These are phyloP conservation scores for Serilophus lunatus DNA, from an alignment of 2,113 vertebrate species.

Conservation along the genomic window DNA sequence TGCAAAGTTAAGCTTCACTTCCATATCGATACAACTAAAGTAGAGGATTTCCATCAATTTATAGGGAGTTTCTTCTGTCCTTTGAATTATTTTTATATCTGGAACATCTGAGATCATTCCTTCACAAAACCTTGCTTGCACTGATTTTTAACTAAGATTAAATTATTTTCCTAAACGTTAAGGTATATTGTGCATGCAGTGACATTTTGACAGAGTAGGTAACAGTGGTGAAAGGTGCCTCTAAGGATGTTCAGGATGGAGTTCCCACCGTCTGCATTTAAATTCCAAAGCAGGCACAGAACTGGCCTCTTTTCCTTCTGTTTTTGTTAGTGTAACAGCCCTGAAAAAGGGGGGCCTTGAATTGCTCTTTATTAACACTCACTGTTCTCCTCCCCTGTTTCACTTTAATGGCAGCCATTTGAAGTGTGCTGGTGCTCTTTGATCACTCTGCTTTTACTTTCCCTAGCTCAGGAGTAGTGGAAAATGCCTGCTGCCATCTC, in stretches of 20 bases:
- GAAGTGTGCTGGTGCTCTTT: neutral
- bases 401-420: neutral
- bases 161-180: neutral
- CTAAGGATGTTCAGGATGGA: neutral
- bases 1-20: neutral
- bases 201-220: neutral
- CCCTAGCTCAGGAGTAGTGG: neutral
- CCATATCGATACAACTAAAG: neutral
- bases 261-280: neutral
- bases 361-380: neutral
- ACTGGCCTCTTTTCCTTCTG: neutral
- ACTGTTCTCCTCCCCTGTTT: fast-evolving
- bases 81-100: neutral
- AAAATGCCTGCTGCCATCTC: neutral
- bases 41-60: neutral
- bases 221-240: neutral
- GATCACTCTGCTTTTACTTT: neutral
- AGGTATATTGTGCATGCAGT: neutral
- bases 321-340: neutral
- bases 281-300: neutral
- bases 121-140: neutral
- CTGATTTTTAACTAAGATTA: neutral
- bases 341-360: neutral
- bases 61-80: neutral
- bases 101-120: neutral